Evolutionary conservation across 2,797 vertebrate genomes (phyloP).

Genomic region (Vultur gryphus): DNA sequence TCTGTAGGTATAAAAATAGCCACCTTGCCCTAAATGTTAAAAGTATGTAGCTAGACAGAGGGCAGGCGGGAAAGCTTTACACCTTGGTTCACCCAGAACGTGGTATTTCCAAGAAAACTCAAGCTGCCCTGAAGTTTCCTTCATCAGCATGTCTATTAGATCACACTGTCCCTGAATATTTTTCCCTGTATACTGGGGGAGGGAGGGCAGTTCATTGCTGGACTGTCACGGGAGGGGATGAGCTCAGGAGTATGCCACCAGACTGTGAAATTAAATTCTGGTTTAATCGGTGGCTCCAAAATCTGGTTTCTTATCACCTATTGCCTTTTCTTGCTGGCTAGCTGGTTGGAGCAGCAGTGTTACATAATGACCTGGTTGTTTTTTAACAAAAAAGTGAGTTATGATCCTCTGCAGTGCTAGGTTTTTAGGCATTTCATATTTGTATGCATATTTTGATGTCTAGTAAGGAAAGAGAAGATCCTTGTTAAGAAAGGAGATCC

Average conservation of each 20-base stretch:
- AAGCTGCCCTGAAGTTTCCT: not conserved
- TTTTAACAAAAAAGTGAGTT: not conserved
- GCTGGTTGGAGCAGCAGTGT: not conserved
- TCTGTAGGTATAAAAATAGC: not conserved
- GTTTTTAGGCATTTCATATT: not conserved
- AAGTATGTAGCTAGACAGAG: not conserved
- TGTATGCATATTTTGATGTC: not conserved
- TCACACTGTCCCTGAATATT: accelerated
- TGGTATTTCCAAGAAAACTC: not conserved
- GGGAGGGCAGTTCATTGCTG: not conserved
- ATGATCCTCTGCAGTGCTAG: not conserved
- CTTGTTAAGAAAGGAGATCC: not conserved
- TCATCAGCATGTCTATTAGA: not conserved
- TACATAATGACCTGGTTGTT: not conserved
- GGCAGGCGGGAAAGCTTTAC: accelerated
- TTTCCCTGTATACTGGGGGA: not conserved
- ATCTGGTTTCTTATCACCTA: not conserved
- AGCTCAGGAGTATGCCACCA: not conserved
- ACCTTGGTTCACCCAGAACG: accelerated
- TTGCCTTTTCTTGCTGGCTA: not conserved
- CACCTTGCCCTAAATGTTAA: too few species aligned
- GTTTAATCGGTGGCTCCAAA: not conserved
- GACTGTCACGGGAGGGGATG: accelerated
- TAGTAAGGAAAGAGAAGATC: not conserved
- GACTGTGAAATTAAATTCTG: not conserved